Conservation (phyloP, 23 tunicate species). For the Styela clava region DNA sequence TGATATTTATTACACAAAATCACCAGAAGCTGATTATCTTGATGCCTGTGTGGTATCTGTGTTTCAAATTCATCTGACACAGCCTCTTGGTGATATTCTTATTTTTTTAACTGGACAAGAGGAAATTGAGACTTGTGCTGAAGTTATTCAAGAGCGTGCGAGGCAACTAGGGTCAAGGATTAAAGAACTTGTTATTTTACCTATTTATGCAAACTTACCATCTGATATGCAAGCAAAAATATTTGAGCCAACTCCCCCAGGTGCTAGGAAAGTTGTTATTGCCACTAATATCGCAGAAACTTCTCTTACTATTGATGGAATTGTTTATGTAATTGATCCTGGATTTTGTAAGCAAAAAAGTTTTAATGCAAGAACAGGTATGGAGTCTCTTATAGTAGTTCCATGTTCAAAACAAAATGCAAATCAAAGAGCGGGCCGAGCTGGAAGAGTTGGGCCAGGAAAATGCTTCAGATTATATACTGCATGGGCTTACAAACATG, state of each 20-base stretch:
- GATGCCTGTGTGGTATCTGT: slow-evolving; percentile 98
- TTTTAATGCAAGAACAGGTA: slow-evolving; percentile 94
- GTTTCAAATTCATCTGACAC: slow-evolving; percentile 95
- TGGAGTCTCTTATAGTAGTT: slow-evolving; percentile 95
- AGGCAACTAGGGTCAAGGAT: slow-evolving; percentile 78
- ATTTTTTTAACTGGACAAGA: slow-evolving; percentile 97
- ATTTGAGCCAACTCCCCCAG: slow-evolving; percentile 93
- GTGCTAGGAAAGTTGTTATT: slow-evolving; percentile 86
- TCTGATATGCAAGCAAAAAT: slow-evolving; percentile 96
- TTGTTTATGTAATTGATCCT: slow-evolving; percentile 94
- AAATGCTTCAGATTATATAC: slow-evolving; percentile 97
- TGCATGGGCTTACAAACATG: slow-evolving; percentile 96
- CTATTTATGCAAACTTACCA: slow-evolving; percentile 95
- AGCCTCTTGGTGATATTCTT: slow-evolving; percentile 88
- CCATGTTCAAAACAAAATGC: slow-evolving; percentile 96
- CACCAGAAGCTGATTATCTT: slow-evolving; percentile 95
- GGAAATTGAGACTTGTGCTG: slow-evolving; percentile 90
- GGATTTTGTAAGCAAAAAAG: slow-evolving; percentile 96
- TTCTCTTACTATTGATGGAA: slow-evolving; percentile 93
- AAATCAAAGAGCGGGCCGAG: slow-evolving; percentile 91
- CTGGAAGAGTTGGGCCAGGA: slow-evolving; percentile 98
- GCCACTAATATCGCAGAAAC: slow-evolving; percentile 98
- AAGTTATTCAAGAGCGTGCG: slow-evolving; percentile 86
- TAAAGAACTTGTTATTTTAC: slow-evolving; percentile 70
- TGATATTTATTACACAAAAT: slow-evolving; percentile 93